Evolutionary conservation across 2,888 invertebrate species (phyloP), one percentile per base, ranked within the genome.

Genomic region (Hypselothyrea guttata): DNA sequence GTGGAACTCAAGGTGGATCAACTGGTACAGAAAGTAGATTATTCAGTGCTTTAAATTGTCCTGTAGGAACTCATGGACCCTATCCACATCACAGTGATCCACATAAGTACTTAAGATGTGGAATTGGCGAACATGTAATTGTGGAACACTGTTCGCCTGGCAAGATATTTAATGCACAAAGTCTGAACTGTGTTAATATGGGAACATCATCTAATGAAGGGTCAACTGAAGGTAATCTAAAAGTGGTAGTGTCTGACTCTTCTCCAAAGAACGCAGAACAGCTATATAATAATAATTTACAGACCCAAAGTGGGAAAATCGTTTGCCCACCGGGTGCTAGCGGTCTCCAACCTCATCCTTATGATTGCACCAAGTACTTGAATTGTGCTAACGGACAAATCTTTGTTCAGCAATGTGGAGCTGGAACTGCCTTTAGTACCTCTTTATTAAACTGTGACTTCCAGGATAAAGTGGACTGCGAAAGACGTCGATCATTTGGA

Each of bases 401-500:
- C 0, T 90, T 91, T 56, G 82, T 93, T 1, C 92, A 92, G 89
- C 89, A 90, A 47, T 94, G 94, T 85, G 92, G 91, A 1, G 92
- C 92, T 5, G 93, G 93, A 11, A 94, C 94, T 0, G 91, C 92
- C 0, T 94, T 93, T 67, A 93, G 92, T 85, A 90, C 92, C 1
- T 63, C 73, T 0, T 73, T 90, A 30, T 89, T 89, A 35, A 89
- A 90, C 8, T 94, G 94, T 70, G 94, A 93, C 85, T 91, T 90
- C 86, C 92, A 93, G 0, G 78, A 90, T 30, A 92, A 92, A 47
- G 93, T 93, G 0, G 87, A 91, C 34, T 93, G 93, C 49, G 75
- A 77, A 2, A 64, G 62, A 7, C 75, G 67, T 1, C 54, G 75
- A 7, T 28, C 8, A 4, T 9, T 7, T 9, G 28, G 28, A 7